Base-by-base conservation (phyloP, 1,140 invertebrate genomes). In the Melanaphis sacchari region DNA sequence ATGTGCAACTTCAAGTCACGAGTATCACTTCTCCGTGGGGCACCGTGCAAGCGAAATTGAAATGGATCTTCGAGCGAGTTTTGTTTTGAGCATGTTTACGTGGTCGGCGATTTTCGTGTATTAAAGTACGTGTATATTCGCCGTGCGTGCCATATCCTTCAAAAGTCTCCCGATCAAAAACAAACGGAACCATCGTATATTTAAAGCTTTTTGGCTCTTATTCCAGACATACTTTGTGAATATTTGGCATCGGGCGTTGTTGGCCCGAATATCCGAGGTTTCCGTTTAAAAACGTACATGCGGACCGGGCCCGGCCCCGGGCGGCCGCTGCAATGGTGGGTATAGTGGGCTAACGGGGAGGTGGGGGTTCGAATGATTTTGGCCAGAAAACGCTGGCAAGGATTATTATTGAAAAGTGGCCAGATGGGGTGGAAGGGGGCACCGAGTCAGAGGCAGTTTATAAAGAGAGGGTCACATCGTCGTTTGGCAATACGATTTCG, bases 401-500 rank as follows among this genome's bases (percentile, higher is more conserved):
- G 81, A 93, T 93, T 93, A 93, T 93, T 93, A 93, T 93, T 93
- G 91, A 93, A 93, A 93, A 93, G 66, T 93, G 91, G 91, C 91
- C 91, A 93, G 91, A 84, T 82, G 59, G 38, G 90, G 52, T 49
- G 41, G 38, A 38, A 43, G 66, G n/a, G n/a, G n/a, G 22, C n/a
- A 59, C 22, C 8, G 66, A 31, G n/a, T 49, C 31, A 36, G 90
- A 24, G 90, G 38, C 21, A 26, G 26, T 54, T 21, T 90, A 43
- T 46, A n/a, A 26, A 31, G 54, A 26, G 41, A 76, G 91, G 91
- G 91, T 46, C 76, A 92, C 76, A 43, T 85, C 91, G 91, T 93
- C 91, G 91, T 93, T 93, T 93, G 91, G 91, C 91, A 93, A 40
- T 93, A 41, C 91, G 91, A 85, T 93, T 93, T 52, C 66, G 49